Base-by-base conservation (phyloP, 2,888 invertebrate species). In the Caenorhabditis plicata region DNA sequence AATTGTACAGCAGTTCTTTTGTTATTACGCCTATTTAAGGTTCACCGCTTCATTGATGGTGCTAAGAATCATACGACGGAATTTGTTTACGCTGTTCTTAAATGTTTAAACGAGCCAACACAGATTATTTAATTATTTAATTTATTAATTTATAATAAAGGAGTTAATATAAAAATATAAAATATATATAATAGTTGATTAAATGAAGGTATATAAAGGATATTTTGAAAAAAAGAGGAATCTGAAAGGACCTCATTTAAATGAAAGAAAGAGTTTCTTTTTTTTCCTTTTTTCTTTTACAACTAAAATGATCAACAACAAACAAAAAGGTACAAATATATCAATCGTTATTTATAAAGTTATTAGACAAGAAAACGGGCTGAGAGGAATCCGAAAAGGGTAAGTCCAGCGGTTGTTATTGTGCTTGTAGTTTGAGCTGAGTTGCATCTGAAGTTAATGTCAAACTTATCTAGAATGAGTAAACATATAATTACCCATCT, bases 41-140 rank as follows among this genome's bases (percentile, higher is more conserved):
- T n/a, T n/a, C 42, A 47, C n/a, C 42, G 51, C 20, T 57, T 57
- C 43, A 35, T 57, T 4, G 41, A 36, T 31, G 57, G 57, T 26
- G 57, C 57, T 11, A 57, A 51, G 35, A 36, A 43, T 8, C 57
- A 57, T 31, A 51, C 57, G 17, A 57, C 42, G 17, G 57, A 57
- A 43, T 15, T 57, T 2, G 35, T 47, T 0, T 57, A 57, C 38
- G 50, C 57, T 1, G 45, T 57, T 13, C 47, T 57, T 20, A 42
- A 35, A 19, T 57, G 57, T 13, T 40, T 44, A 2, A 51, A 47
- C 23, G 47, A 43, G 15, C 46, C 51, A 27, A 45, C 46, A n/a
- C 35, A 50, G 32, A 33, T 57, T 4, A 20, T 57, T 13, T 51
- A 38, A 51, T 15, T 41, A 29, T 36, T 53, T 47, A 31, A 40